Conservation (phyloP, 2,113 vertebrate genomes). For the Apteryx mantelli region DNA sequence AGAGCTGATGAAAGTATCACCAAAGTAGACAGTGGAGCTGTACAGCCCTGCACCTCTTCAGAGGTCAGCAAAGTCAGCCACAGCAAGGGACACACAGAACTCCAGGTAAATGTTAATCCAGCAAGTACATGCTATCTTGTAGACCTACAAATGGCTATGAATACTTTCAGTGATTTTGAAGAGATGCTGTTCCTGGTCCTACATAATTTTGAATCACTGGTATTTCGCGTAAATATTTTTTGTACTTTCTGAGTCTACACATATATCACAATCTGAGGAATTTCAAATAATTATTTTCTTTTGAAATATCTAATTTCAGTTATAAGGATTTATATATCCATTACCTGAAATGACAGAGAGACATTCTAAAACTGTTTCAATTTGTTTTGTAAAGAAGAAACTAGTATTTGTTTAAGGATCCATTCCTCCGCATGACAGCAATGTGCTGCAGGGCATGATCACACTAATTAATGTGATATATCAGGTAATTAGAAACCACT, state of each 20-base stretch:
- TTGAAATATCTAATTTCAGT: neutral
- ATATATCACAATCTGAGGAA: neutral
- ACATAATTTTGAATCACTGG: neutral
- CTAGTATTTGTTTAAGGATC: neutral
- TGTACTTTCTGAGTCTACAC: neutral
- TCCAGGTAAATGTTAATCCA: neutral
- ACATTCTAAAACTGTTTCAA: neutral
- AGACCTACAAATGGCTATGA: neutral
- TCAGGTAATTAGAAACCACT: neutral
- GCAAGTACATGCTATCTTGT: neutral
- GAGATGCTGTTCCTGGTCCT: neutral
- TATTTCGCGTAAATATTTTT: neutral
- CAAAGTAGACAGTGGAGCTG: neutral
- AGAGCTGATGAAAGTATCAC: neutral
- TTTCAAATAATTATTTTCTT: neutral
- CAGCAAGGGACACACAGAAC: neutral
- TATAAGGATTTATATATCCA: neutral
- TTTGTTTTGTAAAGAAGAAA: neutral
- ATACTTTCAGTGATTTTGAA: neutral
- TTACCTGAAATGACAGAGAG: neutral
- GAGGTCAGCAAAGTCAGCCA: rapidly evolving
- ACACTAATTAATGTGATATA: neutral
- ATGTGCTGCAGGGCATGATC: neutral
- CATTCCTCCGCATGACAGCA: neutral
- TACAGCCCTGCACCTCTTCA: neutral